Conservation (phyloP, 2,888 invertebrate genomes). For the Ernsta delagoae region DNA sequence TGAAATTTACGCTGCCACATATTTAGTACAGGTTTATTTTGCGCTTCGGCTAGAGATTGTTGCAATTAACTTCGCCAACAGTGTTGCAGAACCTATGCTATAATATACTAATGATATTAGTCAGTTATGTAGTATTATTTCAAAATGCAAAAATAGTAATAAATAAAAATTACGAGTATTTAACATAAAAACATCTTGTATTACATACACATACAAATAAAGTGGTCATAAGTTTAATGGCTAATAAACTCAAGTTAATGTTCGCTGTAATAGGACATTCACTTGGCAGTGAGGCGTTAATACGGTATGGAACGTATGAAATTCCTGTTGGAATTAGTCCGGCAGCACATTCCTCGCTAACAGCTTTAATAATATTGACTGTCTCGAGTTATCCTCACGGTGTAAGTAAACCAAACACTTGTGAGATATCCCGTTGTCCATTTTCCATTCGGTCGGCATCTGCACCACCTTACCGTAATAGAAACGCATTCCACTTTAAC, state of each 20-base stretch:
- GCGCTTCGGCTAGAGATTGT: constrained; percentile 23
- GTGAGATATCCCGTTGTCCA: constrained; percentile 65
- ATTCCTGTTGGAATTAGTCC: constrained; percentile 36
- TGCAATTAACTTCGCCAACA: constrained; percentile 21
- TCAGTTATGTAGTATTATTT: no score
- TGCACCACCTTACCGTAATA: constrained; percentile 63
- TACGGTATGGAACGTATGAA: constrained; percentile 30
- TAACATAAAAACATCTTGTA: not conserved
- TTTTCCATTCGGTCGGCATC: constrained; percentile 62
- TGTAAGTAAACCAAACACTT: constrained; percentile 43
- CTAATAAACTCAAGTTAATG: constrained; percentile 8
- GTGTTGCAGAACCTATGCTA: not conserved
- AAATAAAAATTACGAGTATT: no score
- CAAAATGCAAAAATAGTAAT: not conserved
- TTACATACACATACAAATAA: not conserved
- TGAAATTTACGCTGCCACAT: constrained; percentile 44
- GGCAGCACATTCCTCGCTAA: constrained; percentile 30
- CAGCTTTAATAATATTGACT: constrained; percentile 37
- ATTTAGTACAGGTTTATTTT: constrained; percentile 38
- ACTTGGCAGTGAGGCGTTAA: constrained; percentile 20
- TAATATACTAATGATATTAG: not conserved
- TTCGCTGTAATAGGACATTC: constrained; percentile 13
- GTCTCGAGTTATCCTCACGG: constrained; percentile 27
- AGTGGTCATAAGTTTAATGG: not conserved
- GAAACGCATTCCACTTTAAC: constrained; percentile 64